A percentile compares a stretch with the other conserved stretches of the same genome.
phyloP scores from a whole-genome alignment of 1,140 invertebrate species.

The Berghia stephanieae region DNA sequence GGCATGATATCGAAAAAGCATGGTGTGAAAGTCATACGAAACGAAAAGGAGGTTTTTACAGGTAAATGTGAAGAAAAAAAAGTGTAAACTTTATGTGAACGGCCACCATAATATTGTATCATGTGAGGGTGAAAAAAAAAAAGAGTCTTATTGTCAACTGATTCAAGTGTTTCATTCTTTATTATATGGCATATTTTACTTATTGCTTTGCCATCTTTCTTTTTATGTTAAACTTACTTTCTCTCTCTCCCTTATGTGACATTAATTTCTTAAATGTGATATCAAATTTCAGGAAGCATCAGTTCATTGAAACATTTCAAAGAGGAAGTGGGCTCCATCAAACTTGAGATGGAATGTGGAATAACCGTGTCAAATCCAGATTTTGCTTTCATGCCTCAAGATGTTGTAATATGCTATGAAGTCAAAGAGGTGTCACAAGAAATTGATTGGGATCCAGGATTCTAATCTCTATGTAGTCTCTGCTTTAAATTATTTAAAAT shows the following conservation, averaged over 20 bases:
- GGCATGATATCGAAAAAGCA: constrained; percentile 79
- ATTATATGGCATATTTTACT: neutral
- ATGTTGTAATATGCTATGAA: constrained; percentile 82
- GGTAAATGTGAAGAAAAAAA: constrained; percentile 69
- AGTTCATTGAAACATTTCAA: constrained; percentile 88
- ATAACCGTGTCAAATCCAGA: constrained; percentile 76
- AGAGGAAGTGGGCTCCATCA: constrained; percentile 85
- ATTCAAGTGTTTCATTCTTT: neutral
- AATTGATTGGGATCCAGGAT: constrained; percentile 87
- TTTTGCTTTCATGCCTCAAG: constrained; percentile 78
- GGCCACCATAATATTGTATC: neutral
- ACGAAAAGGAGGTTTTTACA: constrained; percentile 77
- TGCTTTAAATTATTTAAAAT: no score
- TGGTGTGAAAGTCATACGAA: constrained; percentile 77
- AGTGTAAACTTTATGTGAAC: neutral
- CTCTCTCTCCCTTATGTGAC: neutral
- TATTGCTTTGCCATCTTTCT: neutral
- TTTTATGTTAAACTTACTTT: neutral
- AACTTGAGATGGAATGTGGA: constrained; percentile 88
- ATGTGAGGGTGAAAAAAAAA: neutral
- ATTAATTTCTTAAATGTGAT: neutral
- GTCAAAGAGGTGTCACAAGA: constrained; percentile 73
- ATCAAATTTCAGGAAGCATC: constrained; percentile 71
- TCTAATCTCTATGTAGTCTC: constrained; percentile 63
- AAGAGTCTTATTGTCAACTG: neutral